Base-by-base conservation (phyloP, 2,888 invertebrate genomes). In the Polylopha cassiicola region DNA sequence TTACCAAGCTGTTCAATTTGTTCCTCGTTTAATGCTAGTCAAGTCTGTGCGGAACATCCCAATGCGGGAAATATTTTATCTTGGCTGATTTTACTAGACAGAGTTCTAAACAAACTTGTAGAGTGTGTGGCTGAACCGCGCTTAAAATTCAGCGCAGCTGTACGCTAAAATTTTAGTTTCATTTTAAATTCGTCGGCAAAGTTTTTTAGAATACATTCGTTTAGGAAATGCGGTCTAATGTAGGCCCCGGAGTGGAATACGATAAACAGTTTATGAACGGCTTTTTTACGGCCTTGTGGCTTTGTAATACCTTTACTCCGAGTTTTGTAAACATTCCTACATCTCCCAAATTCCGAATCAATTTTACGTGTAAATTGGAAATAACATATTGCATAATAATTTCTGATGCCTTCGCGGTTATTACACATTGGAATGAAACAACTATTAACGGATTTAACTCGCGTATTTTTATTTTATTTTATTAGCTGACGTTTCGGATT, bases 41-140 rank as follows among this genome's bases (percentile, higher is more conserved):
- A n/a, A 54, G 44, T 48, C 43, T 45, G 43, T 49, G 51, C 58
- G 55, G 56, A 58, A 50, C 53, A 56, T 56, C 49, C 28, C 16
- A 37, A 43, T 43, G 37, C 44, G 43, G 45, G 53, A 62, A 61
- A 63, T 60, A 63, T 69, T 74, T 70, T 66, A 70, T 63, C 61
- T 65, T 54, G 45, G 39, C 51, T 53, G 57, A 65, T 72, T 77
- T 70, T 63, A 68, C 61, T 60, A 51, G 57, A 47, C 44, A 53
- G 58, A 57, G 61, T 73, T 74, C 69, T 68, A 69, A 71, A 73
- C 73, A 71, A 76, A 77, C 68, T 74, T 70, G 49, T 50, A 51
- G 58, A 58, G 61, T 61, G 58, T 65, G 64, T 58, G 61, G 63
- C 50, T 47, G 43, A 57, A 60, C 55, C 59, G 55, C 51, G 61